Evolutionary conservation across 2,797 vertebrate genomes (phyloP).

Genomic region (Simalia tracyae): DNA sequence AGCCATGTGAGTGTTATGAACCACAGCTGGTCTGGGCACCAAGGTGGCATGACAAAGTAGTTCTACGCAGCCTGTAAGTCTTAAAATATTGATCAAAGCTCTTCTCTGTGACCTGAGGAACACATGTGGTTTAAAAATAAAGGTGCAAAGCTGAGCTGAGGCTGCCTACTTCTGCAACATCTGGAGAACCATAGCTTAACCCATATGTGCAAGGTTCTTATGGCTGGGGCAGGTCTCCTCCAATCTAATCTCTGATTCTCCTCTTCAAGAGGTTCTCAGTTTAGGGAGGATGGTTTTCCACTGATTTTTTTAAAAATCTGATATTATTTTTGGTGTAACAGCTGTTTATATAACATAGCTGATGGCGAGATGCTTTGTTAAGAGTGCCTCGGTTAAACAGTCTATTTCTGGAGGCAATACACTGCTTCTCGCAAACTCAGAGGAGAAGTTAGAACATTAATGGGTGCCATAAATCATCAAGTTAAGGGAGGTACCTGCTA

Average conservation of each 20-base stretch:
- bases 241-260: neutral
- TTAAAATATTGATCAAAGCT: neutral
- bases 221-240: neutral
- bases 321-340: neutral
- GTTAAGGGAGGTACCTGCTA: neutral
- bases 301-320: neutral
- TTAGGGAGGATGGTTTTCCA: too few relatives aligned
- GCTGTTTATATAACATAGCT: slow-evolving; percentile 5
- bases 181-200: neutral
- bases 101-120: neutral
- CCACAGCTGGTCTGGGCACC: neutral
- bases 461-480: slow-evolving; percentile 17
- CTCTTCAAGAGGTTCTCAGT: neutral
- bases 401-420: slow-evolving; percentile 35
- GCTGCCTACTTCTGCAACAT: neutral
- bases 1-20: neutral
- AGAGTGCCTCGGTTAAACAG: slow-evolving; percentile 8
- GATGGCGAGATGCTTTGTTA: neutral
- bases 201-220: neutral
- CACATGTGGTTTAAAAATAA: neutral
- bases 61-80: neutral
- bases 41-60: neutral
- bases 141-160: neutral
- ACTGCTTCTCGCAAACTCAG: slow-evolving; percentile 20
- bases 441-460: slow-evolving; percentile 18